Percentiles rank a stretch among this genome's conserved stretches.
Evolutionary conservation across 2,113 vertebrate species (phyloP).

Genomic region (Actenoides lindsayi): DNA sequence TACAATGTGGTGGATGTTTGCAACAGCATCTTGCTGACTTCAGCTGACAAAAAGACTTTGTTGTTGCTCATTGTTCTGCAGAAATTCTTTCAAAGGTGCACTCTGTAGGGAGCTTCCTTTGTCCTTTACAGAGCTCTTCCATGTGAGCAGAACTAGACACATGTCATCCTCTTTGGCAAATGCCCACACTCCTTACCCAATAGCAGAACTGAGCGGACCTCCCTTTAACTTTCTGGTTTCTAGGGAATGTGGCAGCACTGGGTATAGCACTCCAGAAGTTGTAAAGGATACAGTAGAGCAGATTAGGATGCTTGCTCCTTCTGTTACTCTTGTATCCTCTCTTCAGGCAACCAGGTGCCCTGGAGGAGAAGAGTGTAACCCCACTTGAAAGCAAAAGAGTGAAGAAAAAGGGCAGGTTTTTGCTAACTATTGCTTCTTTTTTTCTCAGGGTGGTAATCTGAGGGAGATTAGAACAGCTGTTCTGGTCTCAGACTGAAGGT

Average conservation of each 20-base stretch:
- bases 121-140: background rate
- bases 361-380: background rate
- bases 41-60: background rate
- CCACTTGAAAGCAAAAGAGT: background rate
- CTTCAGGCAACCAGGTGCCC: background rate
- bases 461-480: background rate
- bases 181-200: background rate
- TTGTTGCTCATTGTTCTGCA: background rate
- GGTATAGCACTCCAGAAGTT: background rate
- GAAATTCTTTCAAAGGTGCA: background rate
- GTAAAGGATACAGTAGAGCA: background rate
- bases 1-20: background rate
- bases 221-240: background rate
- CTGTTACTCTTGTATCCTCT: background rate
- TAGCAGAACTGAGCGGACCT: background rate
- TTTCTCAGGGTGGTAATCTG: background rate
- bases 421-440: background rate
- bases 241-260: background rate
- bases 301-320: background rate
- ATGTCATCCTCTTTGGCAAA: background rate
- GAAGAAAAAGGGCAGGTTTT: background rate
- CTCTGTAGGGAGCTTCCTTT: background rate
- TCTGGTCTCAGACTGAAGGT: background rate
- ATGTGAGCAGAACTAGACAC: background rate
- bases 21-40: background rate